These are phyloP conservation scores for Parapristionchus giblindavisi DNA, from an alignment of 2,888 invertebrate genomes.

Conservation along the genomic window DNA sequence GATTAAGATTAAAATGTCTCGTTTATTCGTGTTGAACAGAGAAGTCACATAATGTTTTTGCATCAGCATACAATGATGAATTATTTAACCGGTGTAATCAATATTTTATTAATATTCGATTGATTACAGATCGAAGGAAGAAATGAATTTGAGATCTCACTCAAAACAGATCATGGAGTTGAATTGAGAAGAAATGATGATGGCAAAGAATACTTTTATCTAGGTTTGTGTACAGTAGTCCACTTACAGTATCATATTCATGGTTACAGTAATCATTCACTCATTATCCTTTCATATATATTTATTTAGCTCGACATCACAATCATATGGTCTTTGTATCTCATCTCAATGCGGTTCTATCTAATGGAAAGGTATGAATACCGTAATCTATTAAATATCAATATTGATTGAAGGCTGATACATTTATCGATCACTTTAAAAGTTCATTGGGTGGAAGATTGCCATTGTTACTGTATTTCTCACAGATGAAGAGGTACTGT, in stretches of 20 bases:
- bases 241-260: not conserved
- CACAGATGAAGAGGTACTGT: constrained; percentile 28
- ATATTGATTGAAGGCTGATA: not conserved
- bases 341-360: constrained; percentile 35
- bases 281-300: not conserved
- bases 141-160: constrained; percentile 16
- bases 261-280: not conserved
- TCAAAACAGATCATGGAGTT: constrained; percentile 19
- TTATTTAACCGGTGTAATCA: too few relatives aligned
- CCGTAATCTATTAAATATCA: not conserved
- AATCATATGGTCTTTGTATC: constrained; percentile 32
- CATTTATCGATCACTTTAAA: not conserved
- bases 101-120: too few relatives aligned
- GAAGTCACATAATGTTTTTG: too few relatives aligned
- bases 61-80: too few relatives aligned
- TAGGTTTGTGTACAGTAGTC: not conserved
- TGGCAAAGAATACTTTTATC: constrained; percentile 32
- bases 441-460: constrained; percentile 19
- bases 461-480: constrained; percentile 4
- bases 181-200: constrained; percentile 19
- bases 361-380: constrained; percentile 18
- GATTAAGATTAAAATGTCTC: too few relatives aligned
- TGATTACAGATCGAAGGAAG: constrained; percentile 32
- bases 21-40: too few relatives aligned
- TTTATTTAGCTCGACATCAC: constrained; percentile 26